Evolutionary conservation across 2,888 invertebrate genomes (phyloP).

Genomic region (Agrochola lychnidis): DNA sequence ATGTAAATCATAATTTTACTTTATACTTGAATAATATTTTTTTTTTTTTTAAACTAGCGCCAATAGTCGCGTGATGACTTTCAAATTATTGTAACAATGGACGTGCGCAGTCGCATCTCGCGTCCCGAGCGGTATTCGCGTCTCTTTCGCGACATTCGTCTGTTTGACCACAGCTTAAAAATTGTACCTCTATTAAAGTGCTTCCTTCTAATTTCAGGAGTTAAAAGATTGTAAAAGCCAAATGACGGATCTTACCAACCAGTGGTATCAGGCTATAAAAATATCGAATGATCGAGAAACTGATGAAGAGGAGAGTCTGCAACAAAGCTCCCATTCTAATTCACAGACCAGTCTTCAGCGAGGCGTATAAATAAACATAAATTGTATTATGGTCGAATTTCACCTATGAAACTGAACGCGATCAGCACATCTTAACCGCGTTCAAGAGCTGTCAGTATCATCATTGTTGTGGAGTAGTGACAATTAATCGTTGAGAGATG

Average conservation of each 20-base stretch:
- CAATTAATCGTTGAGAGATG: neutral
- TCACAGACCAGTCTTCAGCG: constrained; percentile 84
- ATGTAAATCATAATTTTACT: no score
- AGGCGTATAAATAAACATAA: constrained; percentile 77
- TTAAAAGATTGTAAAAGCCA: constrained; percentile 98
- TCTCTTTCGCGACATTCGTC: neutral
- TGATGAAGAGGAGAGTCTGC: constrained; percentile 92
- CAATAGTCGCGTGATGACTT: neutral
- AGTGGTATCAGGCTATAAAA: constrained; percentile 99
- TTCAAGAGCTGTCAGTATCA: neutral
- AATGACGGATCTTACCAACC: constrained; percentile 98
- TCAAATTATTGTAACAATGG: neutral
- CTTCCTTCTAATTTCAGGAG: constrained; percentile 91
- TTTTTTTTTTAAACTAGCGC: no score
- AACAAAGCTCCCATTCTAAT: constrained; percentile 83
- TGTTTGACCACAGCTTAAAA: neutral
- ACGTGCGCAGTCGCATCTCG: neutral
- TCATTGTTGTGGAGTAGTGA: neutral
- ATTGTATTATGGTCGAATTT: neutral
- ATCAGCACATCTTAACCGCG: neutral
- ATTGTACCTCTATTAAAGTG: neutral
- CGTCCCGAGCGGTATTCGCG: neutral
- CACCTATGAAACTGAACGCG: neutral
- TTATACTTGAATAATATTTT: no score
- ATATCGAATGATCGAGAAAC: constrained; percentile 97